Evolutionary conservation across 2,888 invertebrate genomes (phyloP).

Genomic region (Raillietiella orientalis): DNA sequence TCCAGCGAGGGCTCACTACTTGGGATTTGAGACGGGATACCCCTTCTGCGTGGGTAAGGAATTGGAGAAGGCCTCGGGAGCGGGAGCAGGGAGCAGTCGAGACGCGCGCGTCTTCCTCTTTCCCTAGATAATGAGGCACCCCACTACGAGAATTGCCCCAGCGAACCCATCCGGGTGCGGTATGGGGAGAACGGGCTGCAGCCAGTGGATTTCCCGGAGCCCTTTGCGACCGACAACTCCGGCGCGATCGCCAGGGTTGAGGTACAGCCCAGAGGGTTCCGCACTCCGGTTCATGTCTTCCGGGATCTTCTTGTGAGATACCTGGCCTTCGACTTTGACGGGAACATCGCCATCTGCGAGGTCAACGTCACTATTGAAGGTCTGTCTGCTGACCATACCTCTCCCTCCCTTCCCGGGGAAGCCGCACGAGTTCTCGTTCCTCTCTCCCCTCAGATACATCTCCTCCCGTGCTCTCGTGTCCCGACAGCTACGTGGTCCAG

Average conservation of each 20-base stretch:
- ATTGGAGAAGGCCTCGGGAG: no score
- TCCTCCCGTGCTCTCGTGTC: constrained; percentile 59
- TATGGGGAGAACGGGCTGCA: constrained; percentile 60
- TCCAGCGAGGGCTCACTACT: constrained; percentile 38
- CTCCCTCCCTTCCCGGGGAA: neutral
- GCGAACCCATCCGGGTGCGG: constrained; percentile 58
- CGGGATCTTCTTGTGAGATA: constrained; percentile 76
- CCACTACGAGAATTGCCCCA: constrained; percentile 81
- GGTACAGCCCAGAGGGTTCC: constrained; percentile 67
- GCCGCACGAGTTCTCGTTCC: neutral
- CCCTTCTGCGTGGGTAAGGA: constrained; percentile 63
- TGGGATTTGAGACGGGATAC: constrained; percentile 72
- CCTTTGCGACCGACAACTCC: constrained; percentile 75
- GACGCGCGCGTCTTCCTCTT: no score
- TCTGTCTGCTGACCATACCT: constrained; percentile 8
- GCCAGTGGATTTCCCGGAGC: constrained; percentile 72
- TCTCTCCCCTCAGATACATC: constrained; percentile 42
- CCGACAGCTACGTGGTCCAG: constrained; percentile 76
- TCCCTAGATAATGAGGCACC: constrained; percentile 67
- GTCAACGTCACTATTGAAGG: constrained; percentile 72
- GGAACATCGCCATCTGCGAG: constrained; percentile 86
- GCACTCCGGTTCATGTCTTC: constrained; percentile 54
- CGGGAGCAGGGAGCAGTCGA: no score
- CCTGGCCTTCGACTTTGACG: constrained; percentile 85
- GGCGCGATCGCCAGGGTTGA: constrained; percentile 74